Evolutionary conservation across 2,797 vertebrate species (phyloP).

Genomic region (Acipenser transmontanus): DNA sequence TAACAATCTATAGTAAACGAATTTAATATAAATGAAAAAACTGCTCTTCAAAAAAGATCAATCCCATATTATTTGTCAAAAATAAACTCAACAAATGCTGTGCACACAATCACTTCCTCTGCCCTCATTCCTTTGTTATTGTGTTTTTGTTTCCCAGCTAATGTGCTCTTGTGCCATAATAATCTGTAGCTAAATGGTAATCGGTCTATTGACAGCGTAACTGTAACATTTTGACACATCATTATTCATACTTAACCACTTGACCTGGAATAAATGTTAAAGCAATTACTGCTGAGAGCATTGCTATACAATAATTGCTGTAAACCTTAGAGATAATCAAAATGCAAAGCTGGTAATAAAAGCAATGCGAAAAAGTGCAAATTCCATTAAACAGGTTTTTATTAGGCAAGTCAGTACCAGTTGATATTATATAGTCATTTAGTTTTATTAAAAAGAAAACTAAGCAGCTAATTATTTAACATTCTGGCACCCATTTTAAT

Average conservation of each 20-base stretch:
- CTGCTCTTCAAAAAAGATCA: neutral
- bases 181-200: slow-evolving; percentile 77
- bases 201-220: slow-evolving; percentile 80
- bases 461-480: slow-evolving; percentile 75
- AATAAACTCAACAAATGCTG: slow-evolving; percentile 33
- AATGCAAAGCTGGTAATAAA: slow-evolving; percentile 69
- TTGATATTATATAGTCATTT: slow-evolving; percentile 74
- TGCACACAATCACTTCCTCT: slow-evolving; percentile 50
- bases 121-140: slow-evolving; percentile 61
- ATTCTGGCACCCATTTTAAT: slow-evolving; percentile 64
- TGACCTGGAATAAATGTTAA: slow-evolving; percentile 86
- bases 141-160: slow-evolving; percentile 67
- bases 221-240: slow-evolving; percentile 80
- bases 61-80: neutral
- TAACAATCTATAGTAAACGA: too few relatives aligned
- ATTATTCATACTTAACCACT: slow-evolving; percentile 88
- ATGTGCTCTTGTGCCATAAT: slow-evolving; percentile 72
- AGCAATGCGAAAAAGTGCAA: slow-evolving; percentile 74
- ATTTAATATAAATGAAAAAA: neutral
- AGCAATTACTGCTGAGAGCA: slow-evolving; percentile 77
- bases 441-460: slow-evolving; percentile 75
- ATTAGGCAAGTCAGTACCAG: slow-evolving; percentile 72
- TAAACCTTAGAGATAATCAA: slow-evolving; percentile 76
- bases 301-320: slow-evolving; percentile 69
- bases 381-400: slow-evolving; percentile 73